A percentile compares a stretch with the other conserved stretches of the same genome.
phyloP scores from a whole-genome alignment of 2,888 invertebrate species.

The Margaritifera margaritifera region DNA sequence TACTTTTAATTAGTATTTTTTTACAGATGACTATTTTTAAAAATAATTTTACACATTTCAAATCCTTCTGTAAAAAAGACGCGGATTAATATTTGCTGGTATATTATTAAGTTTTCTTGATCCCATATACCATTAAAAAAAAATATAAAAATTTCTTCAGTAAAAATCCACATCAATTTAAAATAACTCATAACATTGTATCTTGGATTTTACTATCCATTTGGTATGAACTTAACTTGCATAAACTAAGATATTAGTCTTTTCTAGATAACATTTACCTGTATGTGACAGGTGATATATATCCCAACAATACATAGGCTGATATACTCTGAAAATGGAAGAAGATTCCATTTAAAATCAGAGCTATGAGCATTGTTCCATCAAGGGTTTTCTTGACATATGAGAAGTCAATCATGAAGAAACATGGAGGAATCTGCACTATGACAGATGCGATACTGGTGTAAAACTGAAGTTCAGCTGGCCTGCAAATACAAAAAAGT shows the following conservation, averaged over 20 bases:
- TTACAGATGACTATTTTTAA: too few species aligned
- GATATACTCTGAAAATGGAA: constrained; percentile 88
- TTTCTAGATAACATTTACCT: constrained; percentile 51
- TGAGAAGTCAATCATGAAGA: constrained; percentile 80
- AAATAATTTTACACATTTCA: too few species aligned
- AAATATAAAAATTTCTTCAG: too few species aligned
- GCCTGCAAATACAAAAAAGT: constrained; percentile 74
- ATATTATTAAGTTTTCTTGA: too few species aligned
- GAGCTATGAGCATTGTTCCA: constrained; percentile 75
- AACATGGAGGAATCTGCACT: constrained; percentile 82
- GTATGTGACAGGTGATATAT: constrained; percentile 86
- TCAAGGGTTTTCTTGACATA: constrained; percentile 74
- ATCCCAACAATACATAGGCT: constrained; percentile 85
- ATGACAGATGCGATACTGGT: constrained; percentile 83
- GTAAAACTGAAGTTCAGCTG: constrained; percentile 86
- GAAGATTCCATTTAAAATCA: constrained; percentile 82
- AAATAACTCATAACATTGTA: too few species aligned
- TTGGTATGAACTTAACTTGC: background rate
- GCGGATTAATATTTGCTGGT: too few species aligned
- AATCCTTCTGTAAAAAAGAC: too few species aligned
- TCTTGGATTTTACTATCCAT: background rate
- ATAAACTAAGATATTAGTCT: background rate
- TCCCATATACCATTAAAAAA: too few species aligned
- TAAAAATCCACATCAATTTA: too few species aligned
- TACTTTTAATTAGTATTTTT: too few species aligned